These are phyloP conservation scores for Phalera bucephala DNA, from an alignment of 2,888 invertebrate species.

Conservation along the genomic window DNA sequence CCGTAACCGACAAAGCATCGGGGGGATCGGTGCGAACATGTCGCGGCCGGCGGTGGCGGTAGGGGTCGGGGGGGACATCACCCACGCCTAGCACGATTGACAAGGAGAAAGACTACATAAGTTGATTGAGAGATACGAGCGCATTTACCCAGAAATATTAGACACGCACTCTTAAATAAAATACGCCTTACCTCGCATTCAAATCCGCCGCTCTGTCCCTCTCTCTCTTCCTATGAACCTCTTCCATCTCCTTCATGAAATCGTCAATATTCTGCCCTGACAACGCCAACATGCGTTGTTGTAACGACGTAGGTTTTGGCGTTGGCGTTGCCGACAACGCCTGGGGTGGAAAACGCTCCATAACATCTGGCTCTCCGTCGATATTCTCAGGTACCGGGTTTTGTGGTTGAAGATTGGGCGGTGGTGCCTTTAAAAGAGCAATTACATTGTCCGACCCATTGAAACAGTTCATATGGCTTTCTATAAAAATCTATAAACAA, in stretches of 20 bases:
- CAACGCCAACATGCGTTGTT: constrained; percentile 93
- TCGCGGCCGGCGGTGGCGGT: too few relatives aligned
- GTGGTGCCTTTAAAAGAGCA: constrained; percentile 5
- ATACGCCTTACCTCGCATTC: constrained; percentile 74
- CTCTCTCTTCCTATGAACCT: constrained; percentile 90
- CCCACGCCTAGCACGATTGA: too few relatives aligned
- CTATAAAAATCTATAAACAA: too few relatives aligned
- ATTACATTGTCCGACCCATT: too few relatives aligned
- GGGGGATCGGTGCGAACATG: too few relatives aligned
- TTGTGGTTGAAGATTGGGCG: constrained; percentile 11
- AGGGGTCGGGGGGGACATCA: too few relatives aligned
- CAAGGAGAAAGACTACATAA: too few relatives aligned
- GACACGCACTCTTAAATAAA: too few relatives aligned
- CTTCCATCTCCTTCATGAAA: constrained; percentile 96
- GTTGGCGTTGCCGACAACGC: constrained; percentile 79
- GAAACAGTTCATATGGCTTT: too few relatives aligned
- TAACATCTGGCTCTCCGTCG: constrained; percentile 59
- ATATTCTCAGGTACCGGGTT: constrained; percentile 24
- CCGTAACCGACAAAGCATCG: too few relatives aligned
- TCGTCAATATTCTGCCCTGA: constrained; percentile 96
- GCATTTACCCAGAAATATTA: too few relatives aligned
- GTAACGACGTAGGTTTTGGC: constrained; percentile 90
- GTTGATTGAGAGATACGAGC: too few relatives aligned
- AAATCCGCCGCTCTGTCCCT: constrained; percentile 85
- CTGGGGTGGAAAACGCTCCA: constrained; percentile 55